phyloP scores from a whole-genome alignment of 2,888 invertebrate species.

The Pogonocherus hispidulus region DNA sequence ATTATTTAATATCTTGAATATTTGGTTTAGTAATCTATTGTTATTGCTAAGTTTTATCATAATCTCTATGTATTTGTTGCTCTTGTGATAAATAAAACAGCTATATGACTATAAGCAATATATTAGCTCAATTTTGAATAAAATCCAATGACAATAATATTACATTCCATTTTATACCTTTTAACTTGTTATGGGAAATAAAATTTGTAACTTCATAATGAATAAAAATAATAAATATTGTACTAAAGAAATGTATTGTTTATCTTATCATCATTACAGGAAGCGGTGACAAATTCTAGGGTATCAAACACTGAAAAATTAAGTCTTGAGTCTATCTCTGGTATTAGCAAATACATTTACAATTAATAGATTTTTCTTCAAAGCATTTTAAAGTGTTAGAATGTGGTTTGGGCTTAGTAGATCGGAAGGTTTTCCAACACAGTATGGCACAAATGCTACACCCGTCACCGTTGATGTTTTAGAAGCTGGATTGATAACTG shows the following conservation, averaged over 20 bases:
- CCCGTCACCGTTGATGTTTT: conserved; percentile 69
- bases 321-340: not conserved
- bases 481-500: conserved; percentile 66
- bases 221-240: conserved; percentile 36
- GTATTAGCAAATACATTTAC: not conserved
- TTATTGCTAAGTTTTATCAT: not conserved
- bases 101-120: conserved; percentile 37
- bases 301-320: conserved; percentile 1
- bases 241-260: too few relatives aligned
- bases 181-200: conserved; percentile 33
- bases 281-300: conserved; percentile 25
- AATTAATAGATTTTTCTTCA: too few relatives aligned
- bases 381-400: not conserved
- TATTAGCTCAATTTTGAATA: conserved; percentile 43
- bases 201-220: conserved; percentile 28
- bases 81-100: conserved; percentile 43
- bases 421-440: conserved; percentile 66
- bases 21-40: not conserved
- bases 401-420: conserved; percentile 64
- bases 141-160: conserved; percentile 40
- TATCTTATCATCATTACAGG: conserved; percentile 39
- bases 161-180: conserved; percentile 41
- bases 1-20: too few relatives aligned
- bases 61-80: conserved; percentile 39
- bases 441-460: conserved; percentile 63